A percentile compares a stretch with the other conserved stretches of the same genome.
phyloP scores from a whole-genome alignment of 2,797 vertebrate species.

The Sebastolobus alascanus region DNA sequence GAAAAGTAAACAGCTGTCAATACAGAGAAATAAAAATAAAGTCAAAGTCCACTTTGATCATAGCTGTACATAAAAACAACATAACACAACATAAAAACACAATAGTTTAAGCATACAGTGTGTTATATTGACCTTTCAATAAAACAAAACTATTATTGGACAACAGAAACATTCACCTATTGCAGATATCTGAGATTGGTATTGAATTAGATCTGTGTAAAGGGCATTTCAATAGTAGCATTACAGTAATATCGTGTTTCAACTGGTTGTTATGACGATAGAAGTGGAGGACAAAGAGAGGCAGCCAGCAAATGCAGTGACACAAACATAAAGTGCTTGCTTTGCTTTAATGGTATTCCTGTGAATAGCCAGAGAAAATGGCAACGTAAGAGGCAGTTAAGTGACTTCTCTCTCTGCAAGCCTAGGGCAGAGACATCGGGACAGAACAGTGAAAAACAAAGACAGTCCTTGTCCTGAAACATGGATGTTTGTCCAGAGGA shows the following conservation, averaged over 20 bases:
- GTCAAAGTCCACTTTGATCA: background rate
- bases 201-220: conserved; percentile 25
- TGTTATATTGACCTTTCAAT: conserved; percentile 14
- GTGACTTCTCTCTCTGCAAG: conserved; percentile 66
- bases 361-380: conserved; percentile 78
- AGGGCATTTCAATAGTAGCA: background rate
- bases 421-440: conserved; percentile 52
- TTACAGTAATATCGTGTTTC: conserved; percentile 22
- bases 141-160: conserved; percentile 23
- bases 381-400: conserved; percentile 75
- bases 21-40: conserved; percentile 5
- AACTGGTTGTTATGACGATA: conserved; percentile 35
- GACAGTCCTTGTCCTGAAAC: conserved; percentile 52
- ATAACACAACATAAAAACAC: background rate
- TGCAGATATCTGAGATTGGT: background rate
- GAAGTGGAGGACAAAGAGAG: conserved; percentile 38
- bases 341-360: conserved; percentile 71
- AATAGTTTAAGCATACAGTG: background rate
- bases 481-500: conserved; percentile 58
- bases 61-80: background rate
- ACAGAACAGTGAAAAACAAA: conserved; percentile 54
- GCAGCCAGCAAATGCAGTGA: conserved; percentile 61
- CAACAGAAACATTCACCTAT: conserved; percentile 4
- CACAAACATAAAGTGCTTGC: conserved; percentile 73
- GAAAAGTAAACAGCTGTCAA: conserved; percentile 29